phyloP scores from a whole-genome alignment of 2,888 invertebrate genomes.

The Bhutanitis thaidina region DNA sequence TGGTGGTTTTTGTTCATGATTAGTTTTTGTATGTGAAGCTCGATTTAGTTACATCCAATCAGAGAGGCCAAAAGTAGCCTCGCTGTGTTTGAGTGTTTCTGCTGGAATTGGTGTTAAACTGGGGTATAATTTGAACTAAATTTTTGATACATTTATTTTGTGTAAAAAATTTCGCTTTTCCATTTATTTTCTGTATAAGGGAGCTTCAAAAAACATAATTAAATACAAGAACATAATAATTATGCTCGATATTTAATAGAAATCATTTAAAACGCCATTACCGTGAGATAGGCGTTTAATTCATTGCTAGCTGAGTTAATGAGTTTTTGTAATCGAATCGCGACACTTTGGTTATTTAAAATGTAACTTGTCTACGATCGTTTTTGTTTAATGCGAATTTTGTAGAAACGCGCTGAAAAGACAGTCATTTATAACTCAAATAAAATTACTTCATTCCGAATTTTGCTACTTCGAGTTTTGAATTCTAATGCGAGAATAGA shows the following conservation, averaged over 20 bases:
- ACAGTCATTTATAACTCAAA: conserved; percentile 31
- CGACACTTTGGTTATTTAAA: conserved; percentile 23
- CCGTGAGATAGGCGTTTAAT: conserved; percentile 13
- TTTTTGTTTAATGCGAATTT: conserved; percentile 30
- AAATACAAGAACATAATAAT: not conserved
- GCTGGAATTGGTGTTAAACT: not conserved
- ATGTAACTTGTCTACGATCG: conserved; percentile 23
- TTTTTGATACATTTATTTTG: too few species aligned
- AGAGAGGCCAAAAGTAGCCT: not conserved
- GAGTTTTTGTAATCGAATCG: conserved; percentile 22
- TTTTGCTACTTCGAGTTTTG: conserved; percentile 7
- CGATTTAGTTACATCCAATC: not conserved
- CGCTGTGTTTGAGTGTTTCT: not conserved
- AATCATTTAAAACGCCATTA: not conserved
- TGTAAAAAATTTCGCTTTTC: too few species aligned
- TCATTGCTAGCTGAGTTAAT: conserved; percentile 10
- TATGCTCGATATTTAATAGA: not conserved
- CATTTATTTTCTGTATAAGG: too few species aligned
- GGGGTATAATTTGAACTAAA: too few species aligned
- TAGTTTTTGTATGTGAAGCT: conserved; percentile 37
- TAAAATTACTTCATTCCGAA: conserved; percentile 19
- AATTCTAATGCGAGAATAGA: conserved; percentile 7
- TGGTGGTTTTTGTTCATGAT: conserved; percentile 50
- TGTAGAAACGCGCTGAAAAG: conserved; percentile 29
- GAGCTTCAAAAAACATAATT: too few species aligned